Conservation (phyloP, 2,888 invertebrate genomes). For the Drosophila rubida region DNA sequence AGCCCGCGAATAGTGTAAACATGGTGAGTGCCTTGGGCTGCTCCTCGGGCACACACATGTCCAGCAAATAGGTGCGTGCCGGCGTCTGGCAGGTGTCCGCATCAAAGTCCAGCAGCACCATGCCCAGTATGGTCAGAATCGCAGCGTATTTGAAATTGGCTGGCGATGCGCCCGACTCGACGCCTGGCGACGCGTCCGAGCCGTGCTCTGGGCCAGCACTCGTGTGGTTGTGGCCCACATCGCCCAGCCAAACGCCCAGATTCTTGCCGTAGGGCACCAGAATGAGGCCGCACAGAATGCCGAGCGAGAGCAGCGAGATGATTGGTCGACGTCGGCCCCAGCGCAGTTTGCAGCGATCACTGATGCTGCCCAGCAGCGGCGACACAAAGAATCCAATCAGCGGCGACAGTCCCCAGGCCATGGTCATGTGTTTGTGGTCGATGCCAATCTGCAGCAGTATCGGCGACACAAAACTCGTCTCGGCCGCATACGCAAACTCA, state of each 20-base stretch:
- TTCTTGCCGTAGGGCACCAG: conserved; percentile 87
- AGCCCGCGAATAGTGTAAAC: conserved; percentile 88
- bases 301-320: conserved; percentile 86
- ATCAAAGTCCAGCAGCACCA: conserved; percentile 88
- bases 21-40: conserved; percentile 87
- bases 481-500: conserved; percentile 89
- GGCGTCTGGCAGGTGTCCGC: conserved; percentile 89
- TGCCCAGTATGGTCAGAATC: conserved; percentile 87
- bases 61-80: conserved; percentile 87
- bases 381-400: conserved; percentile 84
- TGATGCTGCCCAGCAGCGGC: conserved; percentile 86
- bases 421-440: conserved; percentile 87
- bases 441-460: conserved; percentile 87
- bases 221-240: conserved; percentile 56
- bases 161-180: conserved; percentile 36
- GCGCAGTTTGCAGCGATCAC: conserved; percentile 86
- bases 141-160: conserved; percentile 84
- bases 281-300: conserved; percentile 86
- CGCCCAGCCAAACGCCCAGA: conserved; percentile 86
- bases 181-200: not conserved
- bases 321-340: conserved; percentile 88
- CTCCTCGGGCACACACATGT: conserved; percentile 87
- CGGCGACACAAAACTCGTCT: conserved; percentile 89
- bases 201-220: not conserved
- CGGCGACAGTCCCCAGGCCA: conserved; percentile 85